A percentile compares a stretch with the other conserved stretches of the same genome.
phyloP scores from a whole-genome alignment of 2,113 vertebrate species.

The Colossoma macropomum region DNA sequence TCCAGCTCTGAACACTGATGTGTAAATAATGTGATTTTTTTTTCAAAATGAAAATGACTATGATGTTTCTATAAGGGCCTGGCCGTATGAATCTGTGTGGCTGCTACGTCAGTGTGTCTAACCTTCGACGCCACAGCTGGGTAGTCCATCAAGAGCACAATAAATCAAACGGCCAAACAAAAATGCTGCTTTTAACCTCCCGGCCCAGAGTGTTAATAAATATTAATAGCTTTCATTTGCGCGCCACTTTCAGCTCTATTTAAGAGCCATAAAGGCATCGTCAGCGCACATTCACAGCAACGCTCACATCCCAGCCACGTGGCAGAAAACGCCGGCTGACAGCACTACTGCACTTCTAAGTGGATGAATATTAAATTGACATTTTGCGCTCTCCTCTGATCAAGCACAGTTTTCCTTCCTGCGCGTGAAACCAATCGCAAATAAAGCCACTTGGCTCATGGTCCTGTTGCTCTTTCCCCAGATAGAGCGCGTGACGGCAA shows the following conservation, averaged over 20 bases:
- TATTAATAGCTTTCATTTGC: conserved; percentile 62
- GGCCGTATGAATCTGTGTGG: conserved; percentile 4
- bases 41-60: conserved; percentile 4
- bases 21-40: conserved; percentile 27
- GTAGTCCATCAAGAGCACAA: conserved; percentile 47
- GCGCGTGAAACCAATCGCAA: conserved; percentile 24
- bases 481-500: background rate
- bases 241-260: conserved; percentile 56
- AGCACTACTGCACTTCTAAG: conserved; percentile 47
- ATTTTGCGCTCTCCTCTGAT: conserved; percentile 53
- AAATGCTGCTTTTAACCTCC: conserved; percentile 55
- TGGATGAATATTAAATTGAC: conserved; percentile 52
- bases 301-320: conserved; percentile 30
- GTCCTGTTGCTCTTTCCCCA: conserved; percentile 24
- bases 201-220: conserved; percentile 59
- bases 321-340: conserved; percentile 37
- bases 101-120: conserved; percentile 28
- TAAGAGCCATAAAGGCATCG: conserved; percentile 53
- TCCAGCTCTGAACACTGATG: background rate
- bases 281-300: conserved; percentile 32
- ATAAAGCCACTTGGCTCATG: conserved; percentile 14
- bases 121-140: conserved; percentile 51
- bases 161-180: conserved; percentile 58
- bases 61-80: conserved; percentile 20
- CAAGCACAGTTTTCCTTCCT: conserved; percentile 47